phyloP scores from a whole-genome alignment of 2,113 vertebrate species.

The Sciurus niger region DNA sequence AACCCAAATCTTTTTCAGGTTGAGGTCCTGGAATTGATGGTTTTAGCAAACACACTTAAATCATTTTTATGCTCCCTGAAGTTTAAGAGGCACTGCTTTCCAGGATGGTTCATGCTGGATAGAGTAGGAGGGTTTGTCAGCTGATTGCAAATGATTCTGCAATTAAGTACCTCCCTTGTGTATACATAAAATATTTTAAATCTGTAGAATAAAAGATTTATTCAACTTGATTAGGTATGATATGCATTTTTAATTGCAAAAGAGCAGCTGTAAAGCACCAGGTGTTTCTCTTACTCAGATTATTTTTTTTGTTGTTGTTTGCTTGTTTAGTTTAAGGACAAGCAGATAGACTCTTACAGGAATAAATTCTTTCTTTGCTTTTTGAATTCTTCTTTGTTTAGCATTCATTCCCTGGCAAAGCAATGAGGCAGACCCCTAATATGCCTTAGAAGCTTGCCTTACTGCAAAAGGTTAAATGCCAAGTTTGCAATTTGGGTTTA shows the following conservation, averaged over 20 bases:
- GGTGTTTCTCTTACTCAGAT: conserved; percentile 72
- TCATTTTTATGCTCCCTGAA: neutral
- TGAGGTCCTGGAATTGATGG: neutral
- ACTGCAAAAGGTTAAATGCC: conserved; percentile 64
- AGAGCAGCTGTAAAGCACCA: conserved; percentile 72
- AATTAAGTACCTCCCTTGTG: conserved; percentile 40
- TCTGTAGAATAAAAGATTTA: conserved; percentile 75
- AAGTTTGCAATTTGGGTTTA: conserved; percentile 64
- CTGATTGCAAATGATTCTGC: conserved; percentile 30
- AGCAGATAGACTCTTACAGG: neutral
- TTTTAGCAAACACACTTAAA: neutral
- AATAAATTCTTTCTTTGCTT: conserved; percentile 15
- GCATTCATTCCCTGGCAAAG: conserved; percentile 33
- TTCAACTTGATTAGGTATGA: conserved; percentile 66
- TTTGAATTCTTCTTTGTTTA: neutral
- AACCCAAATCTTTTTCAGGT: neutral
- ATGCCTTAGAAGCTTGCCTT: conserved; percentile 8
- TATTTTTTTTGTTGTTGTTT: conserved; percentile 53
- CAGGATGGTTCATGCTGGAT: neutral
- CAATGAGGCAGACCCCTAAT: neutral
- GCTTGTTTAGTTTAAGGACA: conserved; percentile 49
- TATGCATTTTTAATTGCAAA: conserved; percentile 78
- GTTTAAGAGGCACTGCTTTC: neutral
- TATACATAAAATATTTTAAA: conserved; percentile 68
- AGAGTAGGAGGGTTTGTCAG: neutral